These are phyloP conservation scores for Haemorhous mexicanus DNA, from an alignment of 2,113 vertebrate species.

Conservation along the genomic window DNA sequence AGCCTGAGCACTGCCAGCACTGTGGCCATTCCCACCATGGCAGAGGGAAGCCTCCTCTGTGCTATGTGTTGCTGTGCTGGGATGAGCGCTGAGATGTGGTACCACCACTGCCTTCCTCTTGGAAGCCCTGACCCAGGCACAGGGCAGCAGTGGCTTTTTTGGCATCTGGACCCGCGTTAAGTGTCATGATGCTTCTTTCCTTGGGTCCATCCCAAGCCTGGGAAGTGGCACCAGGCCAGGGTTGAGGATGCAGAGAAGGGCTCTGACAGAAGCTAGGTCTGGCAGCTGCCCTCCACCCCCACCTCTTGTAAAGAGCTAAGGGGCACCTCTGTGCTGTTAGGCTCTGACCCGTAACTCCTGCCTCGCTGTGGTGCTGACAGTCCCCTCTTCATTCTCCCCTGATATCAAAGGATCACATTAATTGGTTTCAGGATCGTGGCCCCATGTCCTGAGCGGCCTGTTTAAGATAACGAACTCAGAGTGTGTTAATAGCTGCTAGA, in stretches of 20 bases:
- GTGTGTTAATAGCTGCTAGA: constrained; percentile 21
- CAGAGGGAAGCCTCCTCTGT: background rate
- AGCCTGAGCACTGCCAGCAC: background rate
- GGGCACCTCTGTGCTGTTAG: constrained; percentile 16
- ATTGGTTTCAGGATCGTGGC: constrained; percentile 65
- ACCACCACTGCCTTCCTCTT: background rate
- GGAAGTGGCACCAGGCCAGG: background rate
- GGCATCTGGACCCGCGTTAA: background rate
- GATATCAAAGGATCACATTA: constrained; percentile 55
- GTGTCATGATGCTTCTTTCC: background rate
- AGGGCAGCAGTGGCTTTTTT: background rate
- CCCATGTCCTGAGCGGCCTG: constrained; percentile 43
- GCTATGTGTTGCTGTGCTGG: fast-evolving
- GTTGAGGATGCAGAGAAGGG: background rate
- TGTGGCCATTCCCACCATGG: fast-evolving
- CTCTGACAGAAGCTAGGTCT: background rate
- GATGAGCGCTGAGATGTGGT: fast-evolving
- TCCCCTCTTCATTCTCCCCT: constrained; percentile 48
- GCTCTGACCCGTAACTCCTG: constrained; percentile 57
- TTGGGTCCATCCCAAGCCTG: fast-evolving
- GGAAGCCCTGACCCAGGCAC: background rate
- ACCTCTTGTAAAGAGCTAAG: background rate
- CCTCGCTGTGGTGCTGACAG: constrained; percentile 22
- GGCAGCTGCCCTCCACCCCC: background rate
- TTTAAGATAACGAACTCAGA: constrained; percentile 56